Evolutionary conservation across 2,113 vertebrate genomes (phyloP), one percentile per base, ranked within the genome.

Genomic region (Apteryx owenii): DNA sequence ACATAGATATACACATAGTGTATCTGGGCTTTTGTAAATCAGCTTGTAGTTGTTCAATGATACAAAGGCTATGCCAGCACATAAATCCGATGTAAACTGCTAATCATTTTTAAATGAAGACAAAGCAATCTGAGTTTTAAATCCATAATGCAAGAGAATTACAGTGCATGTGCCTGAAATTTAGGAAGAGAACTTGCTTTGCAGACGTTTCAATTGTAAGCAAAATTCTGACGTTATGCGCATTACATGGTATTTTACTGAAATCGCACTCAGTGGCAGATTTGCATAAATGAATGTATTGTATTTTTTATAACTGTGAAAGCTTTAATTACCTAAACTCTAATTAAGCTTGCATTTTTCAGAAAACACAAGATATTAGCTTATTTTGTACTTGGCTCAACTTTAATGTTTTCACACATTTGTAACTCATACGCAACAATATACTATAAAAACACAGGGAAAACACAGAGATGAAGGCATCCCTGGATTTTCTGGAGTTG

Each of bases 281-380:
- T 97, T 97, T 97, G 93, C 96, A 96, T 97, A 97, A 98, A 98
- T 96, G 88, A 97, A 92, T 93, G 94, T 95, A 96, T 95, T 98
- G 89, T 96, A 95, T 96, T 97, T 98, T 97, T 94, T 95, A 97
- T 96, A 96, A 97, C 88, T 92, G 88, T 96, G 97, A 97, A 97
- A 97, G 96, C 95, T 98, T 97, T 97, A 97, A 98, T 97, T 96
- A 97, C 95, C 95, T 97, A 98, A 97, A 97, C 96, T 97, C 95
- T 98, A 98, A 98, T 97, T 98, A 97, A 97, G 85, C 96, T 95
- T 96, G 92, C 96, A 97, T 97, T 96, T 97, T 97, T 95, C 92
- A 97, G 97, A 96, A 97, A 97, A 96, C 86, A 96, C 86, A 92
- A 90, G 87, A 95, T 97, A 97, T 97, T 96, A 97, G 95, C 93